Base-by-base conservation (phyloP, 2,113 vertebrate species). In the Platichthys flesus region DNA sequence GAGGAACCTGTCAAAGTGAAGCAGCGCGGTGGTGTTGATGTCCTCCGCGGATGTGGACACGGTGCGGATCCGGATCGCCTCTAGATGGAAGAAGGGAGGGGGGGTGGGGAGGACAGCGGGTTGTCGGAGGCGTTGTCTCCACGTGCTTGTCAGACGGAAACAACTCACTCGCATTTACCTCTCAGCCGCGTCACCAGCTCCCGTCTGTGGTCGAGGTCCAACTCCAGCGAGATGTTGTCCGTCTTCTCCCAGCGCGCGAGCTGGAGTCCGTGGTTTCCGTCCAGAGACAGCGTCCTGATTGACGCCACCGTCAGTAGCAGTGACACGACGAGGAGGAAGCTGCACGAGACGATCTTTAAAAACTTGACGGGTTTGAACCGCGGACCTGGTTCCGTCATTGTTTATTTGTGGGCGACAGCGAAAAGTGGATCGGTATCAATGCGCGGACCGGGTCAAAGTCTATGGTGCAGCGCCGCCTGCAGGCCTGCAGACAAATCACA, bases 1-100 rank as follows among this genome's bases (percentile, higher is more conserved):
- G 57, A 99, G 91, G 71, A 96, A 93, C 52, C 20, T 57, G 88
- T 93, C 88, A 88, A 98, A 97, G n/a, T 96, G 91, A 15, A 74
- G 83, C 85, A 98, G 93, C 12, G 97, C 97, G 0, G 94, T 95
- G n/a, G 74, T 90, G 78, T 98, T 98, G 76, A 76, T 64, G 3
- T 96, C 79, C 0, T 91, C 88, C 0, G 85, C 13, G 6, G 94
- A 90, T 37, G 93, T 24, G 0, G 96, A 96, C 83, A 99, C 97
- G 0, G 98, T 98, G 9, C 96, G 96, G 74, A 99, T 97, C 87
- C 85, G 93, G 74, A 99, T 90, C 3, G 97, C 96, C 79, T 94
- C 98, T 99, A 84, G 0, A 13, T 18, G 84, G 1, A 14, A 13
- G 79, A 24, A 18, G 67, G 21, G 24, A 10, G 12, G n/a, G 9